Percentiles rank a stretch among this genome's conserved stretches.
Evolutionary conservation across 2,113 vertebrate genomes (phyloP).

Genomic region (Micronisus gabar): DNA sequence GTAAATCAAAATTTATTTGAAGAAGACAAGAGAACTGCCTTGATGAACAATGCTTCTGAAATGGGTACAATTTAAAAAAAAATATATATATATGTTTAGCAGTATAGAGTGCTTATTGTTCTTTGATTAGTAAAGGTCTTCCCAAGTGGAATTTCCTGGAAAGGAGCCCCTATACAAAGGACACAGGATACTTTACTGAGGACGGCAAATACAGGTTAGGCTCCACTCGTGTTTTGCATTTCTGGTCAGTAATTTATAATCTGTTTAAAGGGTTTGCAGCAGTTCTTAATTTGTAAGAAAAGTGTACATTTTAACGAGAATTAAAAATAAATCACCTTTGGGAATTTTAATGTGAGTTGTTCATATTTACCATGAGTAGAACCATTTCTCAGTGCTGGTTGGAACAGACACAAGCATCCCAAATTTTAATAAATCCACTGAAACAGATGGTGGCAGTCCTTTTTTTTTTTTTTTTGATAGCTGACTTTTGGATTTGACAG

Average conservation of each 20-base stretch:
- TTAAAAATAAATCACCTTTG: conserved; percentile 8
- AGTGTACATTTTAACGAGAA: background rate
- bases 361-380: background rate
- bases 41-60: background rate
- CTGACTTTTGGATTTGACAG: background rate
- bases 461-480: background rate
- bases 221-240: background rate
- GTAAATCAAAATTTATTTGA: conserved; percentile 54
- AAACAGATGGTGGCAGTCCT: background rate
- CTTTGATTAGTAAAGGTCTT: background rate
- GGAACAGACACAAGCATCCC: background rate
- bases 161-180: background rate
- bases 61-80: background rate
- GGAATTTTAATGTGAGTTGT: background rate
- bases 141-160: background rate
- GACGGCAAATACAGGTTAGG: background rate
- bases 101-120: background rate
- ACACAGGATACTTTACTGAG: background rate
- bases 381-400: background rate
- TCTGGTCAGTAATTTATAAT: background rate
- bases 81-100: background rate
- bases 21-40: background rate
- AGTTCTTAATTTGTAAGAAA: background rate
- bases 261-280: background rate
- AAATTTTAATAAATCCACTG: background rate